phyloP scores from a whole-genome alignment of 2,888 invertebrate genomes.

The Sinohyriopsis cumingii region DNA sequence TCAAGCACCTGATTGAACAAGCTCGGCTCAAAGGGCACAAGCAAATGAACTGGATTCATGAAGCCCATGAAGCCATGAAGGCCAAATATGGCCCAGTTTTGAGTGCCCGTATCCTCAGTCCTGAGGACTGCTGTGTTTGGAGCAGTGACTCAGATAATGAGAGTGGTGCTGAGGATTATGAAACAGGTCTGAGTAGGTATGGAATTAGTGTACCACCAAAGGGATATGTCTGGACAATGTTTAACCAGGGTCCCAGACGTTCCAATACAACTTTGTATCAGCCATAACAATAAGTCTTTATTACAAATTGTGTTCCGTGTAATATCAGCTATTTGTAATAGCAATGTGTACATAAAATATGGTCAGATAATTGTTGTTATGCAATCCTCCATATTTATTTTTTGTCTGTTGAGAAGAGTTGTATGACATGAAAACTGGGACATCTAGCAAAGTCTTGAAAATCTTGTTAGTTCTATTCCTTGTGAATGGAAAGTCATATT shows the following conservation, averaged over 20 bases:
- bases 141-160: constrained; percentile 4
- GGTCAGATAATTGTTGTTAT: no score
- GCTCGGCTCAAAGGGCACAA: constrained; percentile 46
- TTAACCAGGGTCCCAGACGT: constrained; percentile 16
- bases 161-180: background rate
- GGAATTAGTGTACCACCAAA: constrained; percentile 25
- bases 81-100: no score
- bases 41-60: constrained; percentile 45
- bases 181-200: constrained; percentile 24
- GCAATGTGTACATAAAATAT: no score
- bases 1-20: constrained; percentile 49
- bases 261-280: constrained; percentile 28
- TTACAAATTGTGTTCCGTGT: no score
- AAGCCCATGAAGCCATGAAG: constrained; percentile 10
- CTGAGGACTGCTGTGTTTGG: background rate
- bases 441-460: no score
- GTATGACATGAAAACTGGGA: no score
- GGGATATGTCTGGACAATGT: constrained; percentile 14
- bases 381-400: no score
- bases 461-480: no score
- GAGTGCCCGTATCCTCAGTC: no score
- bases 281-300: background rate
- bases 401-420: no score
- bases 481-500: no score
- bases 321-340: no score